Evolutionary conservation across 2,797 vertebrate genomes (phyloP).

Genomic region (Mionectes olivaceus): DNA sequence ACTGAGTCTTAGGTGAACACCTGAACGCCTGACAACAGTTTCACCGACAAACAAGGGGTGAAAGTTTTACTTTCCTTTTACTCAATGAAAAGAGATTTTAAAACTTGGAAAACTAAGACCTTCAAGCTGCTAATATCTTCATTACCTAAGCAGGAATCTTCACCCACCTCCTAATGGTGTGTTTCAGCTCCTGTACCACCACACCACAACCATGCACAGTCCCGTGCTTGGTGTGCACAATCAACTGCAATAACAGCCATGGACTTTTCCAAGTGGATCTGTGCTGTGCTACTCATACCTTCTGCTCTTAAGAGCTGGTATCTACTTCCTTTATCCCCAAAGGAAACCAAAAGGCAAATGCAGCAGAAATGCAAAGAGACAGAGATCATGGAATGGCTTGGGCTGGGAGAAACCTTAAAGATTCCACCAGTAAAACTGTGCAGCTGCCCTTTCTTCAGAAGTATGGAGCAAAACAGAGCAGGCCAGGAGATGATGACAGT

Average conservation of each 20-base stretch:
- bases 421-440: neutral
- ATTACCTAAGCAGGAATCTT: neutral
- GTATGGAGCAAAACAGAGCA: neutral
- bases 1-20: neutral
- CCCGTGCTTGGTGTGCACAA: neutral
- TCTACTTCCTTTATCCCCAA: neutral
- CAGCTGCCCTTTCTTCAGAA: neutral
- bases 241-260: neutral
- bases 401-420: neutral
- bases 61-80: neutral
- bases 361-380: neutral
- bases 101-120: neutral
- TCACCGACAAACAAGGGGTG: neutral
- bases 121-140: neutral
- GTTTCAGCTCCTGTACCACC: neutral
- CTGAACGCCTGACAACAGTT: neutral
- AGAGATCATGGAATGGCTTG: neutral
- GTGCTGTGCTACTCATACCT: neutral
- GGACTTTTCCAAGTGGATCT: neutral
- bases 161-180: neutral
- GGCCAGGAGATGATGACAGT: neutral
- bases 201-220: neutral
- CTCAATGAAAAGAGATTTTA: neutral
- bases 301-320: neutral
- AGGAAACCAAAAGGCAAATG: neutral